phyloP scores from a whole-genome alignment of 2,113 vertebrate species.

The Copsychus sechellarum region DNA sequence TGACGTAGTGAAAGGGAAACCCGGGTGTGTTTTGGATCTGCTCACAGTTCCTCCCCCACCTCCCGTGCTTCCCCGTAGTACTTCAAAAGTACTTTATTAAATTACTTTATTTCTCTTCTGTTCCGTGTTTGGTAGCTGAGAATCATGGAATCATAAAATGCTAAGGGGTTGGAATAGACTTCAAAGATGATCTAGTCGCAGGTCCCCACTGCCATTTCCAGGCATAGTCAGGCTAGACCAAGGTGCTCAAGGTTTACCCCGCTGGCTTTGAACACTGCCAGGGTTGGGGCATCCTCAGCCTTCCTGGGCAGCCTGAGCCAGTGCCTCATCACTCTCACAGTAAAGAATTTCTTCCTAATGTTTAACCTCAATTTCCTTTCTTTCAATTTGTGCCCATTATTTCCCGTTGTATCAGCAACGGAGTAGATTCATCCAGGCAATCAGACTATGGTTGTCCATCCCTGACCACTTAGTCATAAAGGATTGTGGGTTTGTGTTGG shows the following conservation, averaged over 20 bases:
- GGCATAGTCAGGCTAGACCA: accelerated
- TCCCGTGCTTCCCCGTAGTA: accelerated
- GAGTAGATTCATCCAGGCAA: neutral
- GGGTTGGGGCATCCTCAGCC: neutral
- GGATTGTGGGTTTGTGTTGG: neutral
- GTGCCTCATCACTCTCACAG: neutral
- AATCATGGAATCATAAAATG: neutral
- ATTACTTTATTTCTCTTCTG: neutral
- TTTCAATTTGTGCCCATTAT: neutral
- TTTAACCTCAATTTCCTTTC: neutral
- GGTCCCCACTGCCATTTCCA: accelerated
- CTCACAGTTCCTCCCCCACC: accelerated
- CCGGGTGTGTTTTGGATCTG: accelerated
- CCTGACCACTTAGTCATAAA: neutral
- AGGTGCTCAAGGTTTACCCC: neutral
- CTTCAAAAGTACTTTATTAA: neutral
- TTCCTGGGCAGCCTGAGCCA: neutral
- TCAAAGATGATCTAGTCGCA: neutral
- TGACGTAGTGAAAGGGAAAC: neutral
- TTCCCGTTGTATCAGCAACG: neutral
- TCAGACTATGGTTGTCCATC: accelerated
- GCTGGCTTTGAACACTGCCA: accelerated
- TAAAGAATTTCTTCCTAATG: neutral
- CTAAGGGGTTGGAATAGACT: too few species aligned
- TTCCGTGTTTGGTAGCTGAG: accelerated